Conservation (phyloP, 2,797 vertebrate genomes). For the Leptoclinus maculatus region DNA sequence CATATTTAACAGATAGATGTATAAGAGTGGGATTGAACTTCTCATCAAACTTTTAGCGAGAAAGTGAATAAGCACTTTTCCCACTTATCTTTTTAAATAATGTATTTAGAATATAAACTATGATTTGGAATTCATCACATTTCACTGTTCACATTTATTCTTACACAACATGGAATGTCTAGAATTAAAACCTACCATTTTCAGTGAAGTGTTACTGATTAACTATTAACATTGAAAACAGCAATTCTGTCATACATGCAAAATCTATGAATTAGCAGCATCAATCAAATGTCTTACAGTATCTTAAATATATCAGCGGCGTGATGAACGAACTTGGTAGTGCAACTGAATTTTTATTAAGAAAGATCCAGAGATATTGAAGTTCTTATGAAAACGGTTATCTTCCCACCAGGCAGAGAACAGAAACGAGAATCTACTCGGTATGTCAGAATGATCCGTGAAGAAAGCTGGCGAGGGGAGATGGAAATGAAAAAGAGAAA, state of each 20-base stretch:
- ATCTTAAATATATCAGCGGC: not conserved
- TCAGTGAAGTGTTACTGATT: not conserved
- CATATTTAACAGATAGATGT: not conserved
- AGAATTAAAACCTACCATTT: not conserved
- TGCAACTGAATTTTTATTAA: not conserved
- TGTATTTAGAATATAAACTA: not conserved
- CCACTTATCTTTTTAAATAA: not conserved
- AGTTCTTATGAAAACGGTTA: conserved; percentile 46
- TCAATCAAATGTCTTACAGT: not conserved
- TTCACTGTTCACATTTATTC: not conserved
- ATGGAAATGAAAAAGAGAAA: conserved; percentile 13
- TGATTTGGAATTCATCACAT: not conserved
- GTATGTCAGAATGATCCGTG: conserved; percentile 23
- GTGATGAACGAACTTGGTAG: not conserved
- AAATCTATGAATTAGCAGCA: not conserved
- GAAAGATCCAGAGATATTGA: conserved; percentile 29
- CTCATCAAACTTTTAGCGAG: not conserved
- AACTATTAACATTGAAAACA: not conserved
- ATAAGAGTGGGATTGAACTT: not conserved
- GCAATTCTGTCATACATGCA: not conserved
- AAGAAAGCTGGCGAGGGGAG: conserved; percentile 1
- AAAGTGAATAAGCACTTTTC: not conserved
- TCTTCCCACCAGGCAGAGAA: conserved; percentile 20
- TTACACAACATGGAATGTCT: not conserved
- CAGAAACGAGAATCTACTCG: conserved; percentile 44